These are phyloP conservation scores for Urechis unicinctus DNA, from an alignment of 2,888 invertebrate species.

Conservation along the genomic window DNA sequence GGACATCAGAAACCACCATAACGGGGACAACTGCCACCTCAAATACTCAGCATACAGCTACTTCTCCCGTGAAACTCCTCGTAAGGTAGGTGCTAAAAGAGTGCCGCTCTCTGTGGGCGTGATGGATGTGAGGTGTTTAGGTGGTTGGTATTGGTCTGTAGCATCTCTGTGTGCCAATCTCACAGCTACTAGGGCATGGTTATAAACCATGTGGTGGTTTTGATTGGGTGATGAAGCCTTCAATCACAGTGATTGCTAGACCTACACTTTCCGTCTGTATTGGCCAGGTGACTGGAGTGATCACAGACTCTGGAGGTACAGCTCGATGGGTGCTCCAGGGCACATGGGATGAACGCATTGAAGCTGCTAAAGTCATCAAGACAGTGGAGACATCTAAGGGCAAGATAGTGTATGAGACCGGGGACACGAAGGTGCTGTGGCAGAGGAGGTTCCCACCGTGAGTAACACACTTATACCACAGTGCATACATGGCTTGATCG, in stretches of 20 bases:
- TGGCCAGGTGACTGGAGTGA: conserved; percentile 64
- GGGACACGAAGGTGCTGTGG: conserved; percentile 80
- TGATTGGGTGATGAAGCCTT: background rate
- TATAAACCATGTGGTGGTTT: too few species aligned
- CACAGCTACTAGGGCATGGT: too few species aligned
- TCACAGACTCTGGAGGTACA: conserved; percentile 56
- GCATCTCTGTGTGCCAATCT: too few species aligned
- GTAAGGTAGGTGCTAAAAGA: conserved; percentile 53
- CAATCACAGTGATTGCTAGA: background rate
- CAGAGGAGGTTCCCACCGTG: conserved; percentile 69
- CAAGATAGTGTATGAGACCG: conserved; percentile 82
- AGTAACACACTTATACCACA: too few species aligned
- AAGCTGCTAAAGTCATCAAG: conserved; percentile 75
- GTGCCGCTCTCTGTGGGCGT: too few species aligned
- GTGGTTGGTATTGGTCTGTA: too few species aligned
- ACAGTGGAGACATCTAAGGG: conserved; percentile 55
- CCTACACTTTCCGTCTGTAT: background rate
- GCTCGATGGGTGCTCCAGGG: conserved; percentile 68
- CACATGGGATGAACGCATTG: conserved; percentile 93
- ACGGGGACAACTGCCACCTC: conserved; percentile 88
- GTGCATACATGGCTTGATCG: too few species aligned
- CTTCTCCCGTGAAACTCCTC: conserved; percentile 91
- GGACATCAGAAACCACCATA: conserved; percentile 86
- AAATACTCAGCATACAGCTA: conserved; percentile 98
- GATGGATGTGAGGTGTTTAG: too few species aligned